Evolutionary conservation across 2,113 vertebrate species (phyloP).

Genomic region (Sapayoa aenigma): DNA sequence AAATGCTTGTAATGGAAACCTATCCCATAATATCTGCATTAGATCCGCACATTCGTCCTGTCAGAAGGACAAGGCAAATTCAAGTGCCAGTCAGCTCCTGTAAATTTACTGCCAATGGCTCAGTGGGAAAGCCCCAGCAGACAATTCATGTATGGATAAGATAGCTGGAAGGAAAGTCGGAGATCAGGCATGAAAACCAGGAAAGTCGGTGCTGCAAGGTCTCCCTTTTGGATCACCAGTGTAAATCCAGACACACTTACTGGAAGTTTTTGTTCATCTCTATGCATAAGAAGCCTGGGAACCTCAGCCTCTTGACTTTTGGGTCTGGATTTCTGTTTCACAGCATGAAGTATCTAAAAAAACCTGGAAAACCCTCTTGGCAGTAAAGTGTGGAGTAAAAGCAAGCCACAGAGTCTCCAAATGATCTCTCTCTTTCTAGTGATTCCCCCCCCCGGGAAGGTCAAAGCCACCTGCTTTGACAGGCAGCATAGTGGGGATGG

Average conservation of each 20-base stretch:
- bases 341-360: neutral
- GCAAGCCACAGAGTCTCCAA: neutral
- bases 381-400: neutral
- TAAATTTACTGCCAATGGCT: neutral
- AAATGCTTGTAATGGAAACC: constrained; percentile 1
- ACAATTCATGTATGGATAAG: neutral
- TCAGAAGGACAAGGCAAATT: constrained; percentile 3
- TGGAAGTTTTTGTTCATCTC: neutral
- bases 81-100: neutral
- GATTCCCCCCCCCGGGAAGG: neutral
- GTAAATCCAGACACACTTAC: neutral
- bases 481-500: neutral
- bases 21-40: neutral
- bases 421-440: neutral
- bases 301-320: neutral
- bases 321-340: neutral
- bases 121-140: neutral
- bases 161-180: neutral
- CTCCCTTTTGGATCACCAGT: neutral
- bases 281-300: neutral
- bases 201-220: fast-evolving
- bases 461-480: neutral
- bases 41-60: neutral
- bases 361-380: fast-evolving
- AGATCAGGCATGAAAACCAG: neutral